phyloP scores from a whole-genome alignment of 1,140 invertebrate species.

The Drosophila subobscura region DNA sequence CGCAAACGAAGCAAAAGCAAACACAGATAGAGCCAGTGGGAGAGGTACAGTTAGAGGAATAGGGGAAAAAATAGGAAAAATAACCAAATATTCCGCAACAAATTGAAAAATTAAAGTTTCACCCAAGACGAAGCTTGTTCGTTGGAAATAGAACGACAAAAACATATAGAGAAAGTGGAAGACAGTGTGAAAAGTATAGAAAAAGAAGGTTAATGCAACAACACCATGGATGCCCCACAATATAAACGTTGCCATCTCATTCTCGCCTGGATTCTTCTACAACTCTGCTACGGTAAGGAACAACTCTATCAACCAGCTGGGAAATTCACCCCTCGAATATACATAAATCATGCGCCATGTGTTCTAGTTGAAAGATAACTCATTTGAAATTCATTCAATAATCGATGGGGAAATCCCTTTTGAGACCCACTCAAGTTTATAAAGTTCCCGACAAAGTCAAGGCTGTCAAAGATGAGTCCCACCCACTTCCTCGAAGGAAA shows the following conservation, averaged over 20 bases:
- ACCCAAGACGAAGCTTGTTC: constrained; percentile 26
- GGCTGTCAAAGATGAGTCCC: constrained; percentile 20
- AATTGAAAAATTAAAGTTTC: constrained; percentile 81
- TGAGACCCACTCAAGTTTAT: constrained; percentile 17
- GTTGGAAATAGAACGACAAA: constrained; percentile 6
- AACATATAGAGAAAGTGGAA: constrained; percentile 29
- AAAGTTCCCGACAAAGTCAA: constrained; percentile 40
- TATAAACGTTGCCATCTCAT: constrained; percentile 9
- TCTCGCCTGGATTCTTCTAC: constrained; percentile 17
- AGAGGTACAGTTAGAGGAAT: too few species aligned
- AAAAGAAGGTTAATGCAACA: neutral
- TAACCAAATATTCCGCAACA: constrained; percentile 72
- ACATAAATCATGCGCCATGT: constrained; percentile 24
- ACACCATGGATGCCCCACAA: constrained; percentile 24
- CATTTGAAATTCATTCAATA: constrained; percentile 46
- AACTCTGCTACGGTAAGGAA: constrained; percentile 33
- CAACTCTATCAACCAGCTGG: constrained; percentile 1
- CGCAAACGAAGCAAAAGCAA: constrained; percentile 43
- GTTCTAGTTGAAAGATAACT: constrained; percentile 19
- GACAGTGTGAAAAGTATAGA: constrained; percentile 15
- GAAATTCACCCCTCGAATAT: constrained; percentile 15
- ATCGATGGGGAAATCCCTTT: constrained; percentile 22
- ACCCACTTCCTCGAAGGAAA: neutral
- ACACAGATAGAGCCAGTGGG: constrained; percentile 30
- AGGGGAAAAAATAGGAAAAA: constrained; percentile 49